Percentiles rank a stretch among this genome's conserved stretches.
Conservation (phyloP, 2,888 invertebrate species). For the Synanthedon myopaeformis region DNA sequence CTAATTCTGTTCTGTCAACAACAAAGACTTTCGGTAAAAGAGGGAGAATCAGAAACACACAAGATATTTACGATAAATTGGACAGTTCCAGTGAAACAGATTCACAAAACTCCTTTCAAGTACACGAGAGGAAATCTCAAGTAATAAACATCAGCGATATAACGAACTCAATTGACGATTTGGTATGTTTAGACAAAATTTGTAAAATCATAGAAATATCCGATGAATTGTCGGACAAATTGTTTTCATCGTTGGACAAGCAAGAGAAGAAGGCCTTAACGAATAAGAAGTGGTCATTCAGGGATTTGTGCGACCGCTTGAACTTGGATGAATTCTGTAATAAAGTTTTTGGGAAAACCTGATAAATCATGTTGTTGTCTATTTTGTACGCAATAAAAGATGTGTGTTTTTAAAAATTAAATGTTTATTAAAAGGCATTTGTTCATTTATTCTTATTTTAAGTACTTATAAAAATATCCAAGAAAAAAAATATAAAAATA, state of each 20-base stretch:
- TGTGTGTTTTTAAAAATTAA: background rate
- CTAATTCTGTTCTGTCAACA: slow-evolving; percentile 13
- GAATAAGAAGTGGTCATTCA: slow-evolving; percentile 49
- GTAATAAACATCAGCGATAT: slow-evolving; percentile 45
- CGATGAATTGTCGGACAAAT: slow-evolving; percentile 50
- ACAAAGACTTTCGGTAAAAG: slow-evolving; percentile 17
- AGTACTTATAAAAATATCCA: too few relatives aligned
- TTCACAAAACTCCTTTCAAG: slow-evolving; percentile 47
- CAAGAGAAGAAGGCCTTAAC: slow-evolving; percentile 6
- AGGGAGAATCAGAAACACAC: slow-evolving; percentile 14
- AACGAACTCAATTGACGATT: slow-evolving; percentile 47
- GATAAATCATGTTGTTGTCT: background rate
- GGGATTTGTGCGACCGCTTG: slow-evolving; percentile 51
- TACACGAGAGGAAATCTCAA: slow-evolving; percentile 45
- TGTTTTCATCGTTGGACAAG: slow-evolving; percentile 37
- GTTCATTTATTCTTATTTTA: too few relatives aligned
- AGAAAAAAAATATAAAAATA: too few relatives aligned
- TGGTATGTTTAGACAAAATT: slow-evolving; percentile 49
- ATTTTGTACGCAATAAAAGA: background rate
- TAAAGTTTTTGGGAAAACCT: slow-evolving; percentile 35
- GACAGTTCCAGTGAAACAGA: slow-evolving; percentile 47
- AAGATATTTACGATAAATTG: slow-evolving; percentile 53
- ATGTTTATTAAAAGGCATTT: background rate
- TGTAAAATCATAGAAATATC: slow-evolving; percentile 63
- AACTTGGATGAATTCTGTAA: slow-evolving; percentile 57